Evolutionary conservation across 1,140 invertebrate species (phyloP).

Genomic region (Drosophila auraria): DNA sequence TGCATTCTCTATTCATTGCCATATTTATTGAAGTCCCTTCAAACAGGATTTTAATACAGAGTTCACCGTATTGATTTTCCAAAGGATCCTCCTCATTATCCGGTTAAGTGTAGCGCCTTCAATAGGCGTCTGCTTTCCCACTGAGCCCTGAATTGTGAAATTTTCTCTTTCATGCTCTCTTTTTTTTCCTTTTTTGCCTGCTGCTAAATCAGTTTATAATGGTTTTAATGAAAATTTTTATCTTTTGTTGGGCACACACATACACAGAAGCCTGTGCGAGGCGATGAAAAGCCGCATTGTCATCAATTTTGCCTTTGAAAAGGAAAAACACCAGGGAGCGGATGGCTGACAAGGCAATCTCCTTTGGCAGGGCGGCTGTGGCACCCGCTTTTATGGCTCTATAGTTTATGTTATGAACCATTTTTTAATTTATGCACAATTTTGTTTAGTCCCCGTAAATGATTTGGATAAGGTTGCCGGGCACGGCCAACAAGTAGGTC

Average conservation of each 20-base stretch:
- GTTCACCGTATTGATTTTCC: conserved; percentile 14
- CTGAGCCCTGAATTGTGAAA: conserved; percentile 30
- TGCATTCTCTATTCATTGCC: background rate
- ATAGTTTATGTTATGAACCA: conserved; percentile 71
- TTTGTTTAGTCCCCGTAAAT: conserved; percentile 42
- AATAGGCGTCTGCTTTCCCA: conserved; percentile 20
- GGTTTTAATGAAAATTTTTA: conserved; percentile 82
- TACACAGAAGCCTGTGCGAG: conserved; percentile 31
- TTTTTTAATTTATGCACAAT: conserved; percentile 82
- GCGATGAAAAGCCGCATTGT: conserved; percentile 81
- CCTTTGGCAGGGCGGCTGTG: conserved; percentile 39
- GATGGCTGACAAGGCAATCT: conserved; percentile 47
- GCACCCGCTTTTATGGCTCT: conserved; percentile 61
- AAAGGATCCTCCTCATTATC: conserved; percentile 46
- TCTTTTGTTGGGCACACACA: conserved; percentile 66
- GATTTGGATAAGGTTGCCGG: conserved; percentile 6
- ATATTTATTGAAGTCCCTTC: background rate
- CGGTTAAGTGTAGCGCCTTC: conserved; percentile 31
- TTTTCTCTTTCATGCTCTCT: conserved; percentile 30
- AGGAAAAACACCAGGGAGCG: conserved; percentile 43
- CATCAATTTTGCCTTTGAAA: conserved; percentile 74
- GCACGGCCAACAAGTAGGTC: conserved; percentile 65
- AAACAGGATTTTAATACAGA: conserved; percentile 9
- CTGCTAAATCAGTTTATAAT: conserved; percentile 68
- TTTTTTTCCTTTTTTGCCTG: conserved; percentile 28